Base-by-base conservation (phyloP, 2,888 invertebrate species). In the Andrena praecox region DNA sequence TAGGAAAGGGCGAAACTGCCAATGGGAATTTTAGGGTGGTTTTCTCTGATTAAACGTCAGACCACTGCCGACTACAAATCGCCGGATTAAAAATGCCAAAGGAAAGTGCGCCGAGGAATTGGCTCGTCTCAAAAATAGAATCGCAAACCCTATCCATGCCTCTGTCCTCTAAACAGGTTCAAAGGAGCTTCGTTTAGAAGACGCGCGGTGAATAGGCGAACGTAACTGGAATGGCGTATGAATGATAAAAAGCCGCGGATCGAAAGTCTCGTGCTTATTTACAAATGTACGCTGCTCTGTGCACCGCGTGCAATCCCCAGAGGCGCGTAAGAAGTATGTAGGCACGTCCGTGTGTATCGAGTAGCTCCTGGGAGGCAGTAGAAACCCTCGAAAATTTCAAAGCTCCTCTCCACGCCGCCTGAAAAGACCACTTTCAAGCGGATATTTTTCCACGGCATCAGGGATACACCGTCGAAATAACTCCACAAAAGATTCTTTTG, bases 341-440 rank as follows among this genome's bases (percentile, higher is more conserved):
- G 12, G 6, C 1, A 24, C 56, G 24, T 56, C 1, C 54, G 27
- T n/a, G 54, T 56, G 29, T 42, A 72, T 72, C 77, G 67, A 62
- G 16, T 35, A 31, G 10, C 48, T 62, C 33, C 63, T 31, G 20
- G 12, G 66, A 67, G 42, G 27, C 16, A 12, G 48, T 48, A 63
- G 27, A 67, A 67, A 77, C 35, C 64, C 50, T 52, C 35, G 63
- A 77, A 80, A 78, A 78, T 80, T 78, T 71, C 54, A 72, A 79
- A 79, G 63, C 35, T 62, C 24, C 35, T n/a, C 7, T 20, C 2
- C 31, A 6, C 33, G 1, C 20, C 12, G 12, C 6, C 12, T 48
- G 42, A 78, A 79, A 79, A 35, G 52, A 62, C 20, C 12, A 8
- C 70, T 52, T 50, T 56, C 54, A 67, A 70, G 48, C 16, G 60